Conservation (phyloP, 2,888 invertebrate genomes). For the Arge pagana region DNA sequence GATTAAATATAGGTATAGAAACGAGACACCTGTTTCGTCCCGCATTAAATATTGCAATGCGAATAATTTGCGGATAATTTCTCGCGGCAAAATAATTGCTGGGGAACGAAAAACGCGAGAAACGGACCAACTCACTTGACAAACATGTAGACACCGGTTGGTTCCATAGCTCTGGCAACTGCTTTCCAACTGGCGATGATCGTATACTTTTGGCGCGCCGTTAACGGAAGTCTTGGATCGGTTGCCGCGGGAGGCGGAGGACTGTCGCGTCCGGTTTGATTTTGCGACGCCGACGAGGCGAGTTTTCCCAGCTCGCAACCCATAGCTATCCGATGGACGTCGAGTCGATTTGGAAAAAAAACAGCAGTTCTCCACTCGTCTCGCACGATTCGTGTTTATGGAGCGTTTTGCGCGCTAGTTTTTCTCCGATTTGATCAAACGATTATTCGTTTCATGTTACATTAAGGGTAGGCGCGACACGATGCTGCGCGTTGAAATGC, state of each 20-base stretch:
- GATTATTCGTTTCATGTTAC: no score
- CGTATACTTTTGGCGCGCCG: slow-evolving; percentile 84
- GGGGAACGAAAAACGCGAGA: neutral
- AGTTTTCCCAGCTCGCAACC: slow-evolving; percentile 80
- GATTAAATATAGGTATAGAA: no score
- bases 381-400: no score
- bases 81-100: neutral
- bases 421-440: slow-evolving; percentile 13
- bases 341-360: no score
- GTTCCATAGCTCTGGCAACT: slow-evolving; percentile 85
- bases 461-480: no score
- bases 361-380: no score
- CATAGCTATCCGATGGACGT: no score
- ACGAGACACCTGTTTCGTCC: no score
- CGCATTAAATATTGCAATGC: no score
- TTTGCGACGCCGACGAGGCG: slow-evolving; percentile 61
- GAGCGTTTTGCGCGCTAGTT: slow-evolving; percentile 20
- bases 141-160: slow-evolving; percentile 89
- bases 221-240: slow-evolving; percentile 81
- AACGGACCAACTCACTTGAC: slow-evolving; percentile 74
- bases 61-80: neutral
- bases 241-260: slow-evolving; percentile 71
- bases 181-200: slow-evolving; percentile 92
- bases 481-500: no score
- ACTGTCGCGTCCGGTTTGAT: slow-evolving; percentile 62